phyloP scores from a whole-genome alignment of 2,797 vertebrate genomes.

The Synanceia verrucosa region DNA sequence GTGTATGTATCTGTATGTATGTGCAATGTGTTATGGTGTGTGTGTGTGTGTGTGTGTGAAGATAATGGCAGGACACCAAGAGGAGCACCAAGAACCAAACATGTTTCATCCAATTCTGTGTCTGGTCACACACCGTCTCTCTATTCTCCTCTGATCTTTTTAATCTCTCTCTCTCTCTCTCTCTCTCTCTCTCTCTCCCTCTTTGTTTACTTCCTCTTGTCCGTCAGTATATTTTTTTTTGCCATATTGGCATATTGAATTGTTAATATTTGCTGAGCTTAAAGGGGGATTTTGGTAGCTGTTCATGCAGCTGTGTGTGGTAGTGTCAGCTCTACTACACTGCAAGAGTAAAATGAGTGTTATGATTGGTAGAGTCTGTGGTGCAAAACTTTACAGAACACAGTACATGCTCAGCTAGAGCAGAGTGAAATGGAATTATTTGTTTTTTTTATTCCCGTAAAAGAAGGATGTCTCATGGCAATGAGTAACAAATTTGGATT shows the following conservation, averaged over 20 bases:
- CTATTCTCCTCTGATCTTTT: conserved; percentile 30
- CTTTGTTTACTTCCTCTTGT: no score
- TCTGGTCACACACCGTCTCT: conserved; percentile 16
- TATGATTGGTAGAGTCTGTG: conserved; percentile 10
- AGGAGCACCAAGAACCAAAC: conserved; percentile 40
- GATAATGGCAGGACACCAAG: no score
- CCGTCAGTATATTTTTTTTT: conserved; percentile 49
- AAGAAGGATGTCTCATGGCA: no score
- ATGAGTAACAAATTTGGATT: no score
- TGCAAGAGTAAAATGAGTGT: conserved; percentile 10
- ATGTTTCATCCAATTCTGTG: conserved; percentile 33
- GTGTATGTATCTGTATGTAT: conserved; percentile 3
- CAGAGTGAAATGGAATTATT: no score
- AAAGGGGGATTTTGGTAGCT: conserved; percentile 43
- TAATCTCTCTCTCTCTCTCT: conserved; percentile 43
- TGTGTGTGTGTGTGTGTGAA: neutral
- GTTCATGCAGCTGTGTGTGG: conserved; percentile 39
- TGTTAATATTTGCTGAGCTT: conserved; percentile 60
- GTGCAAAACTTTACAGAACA: no score
- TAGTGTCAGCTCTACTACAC: conserved; percentile 29
- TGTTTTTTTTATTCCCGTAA: no score
- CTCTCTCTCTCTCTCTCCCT: conserved; percentile 32
- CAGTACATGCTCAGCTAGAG: no score
- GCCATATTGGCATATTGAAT: conserved; percentile 48
- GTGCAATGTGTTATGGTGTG: neutral